A percentile compares a stretch with the other conserved stretches of the same genome.
phyloP scores from a whole-genome alignment of 2,888 invertebrate genomes.

The Pristionchus fissidentatus region DNA sequence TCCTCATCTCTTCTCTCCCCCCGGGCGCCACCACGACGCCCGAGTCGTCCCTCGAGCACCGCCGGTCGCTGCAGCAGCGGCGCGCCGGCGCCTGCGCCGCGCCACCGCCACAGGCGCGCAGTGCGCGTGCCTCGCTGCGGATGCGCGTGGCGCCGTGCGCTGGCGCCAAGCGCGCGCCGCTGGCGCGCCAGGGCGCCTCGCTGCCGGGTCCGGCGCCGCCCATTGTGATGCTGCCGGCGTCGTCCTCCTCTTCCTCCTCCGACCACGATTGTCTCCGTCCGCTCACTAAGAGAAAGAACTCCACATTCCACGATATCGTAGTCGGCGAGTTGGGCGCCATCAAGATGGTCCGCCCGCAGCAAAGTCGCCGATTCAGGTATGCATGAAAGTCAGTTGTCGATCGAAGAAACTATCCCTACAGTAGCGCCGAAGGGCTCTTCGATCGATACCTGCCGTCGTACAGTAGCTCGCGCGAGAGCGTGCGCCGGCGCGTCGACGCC shows the following conservation, averaged over 20 bases:
- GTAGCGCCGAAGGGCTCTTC: conserved; percentile 36
- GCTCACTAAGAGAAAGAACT: neutral
- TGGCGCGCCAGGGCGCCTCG: conserved; percentile 8
- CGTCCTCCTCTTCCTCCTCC: neutral
- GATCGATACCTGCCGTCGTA: conserved; percentile 43
- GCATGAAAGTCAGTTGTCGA: neutral
- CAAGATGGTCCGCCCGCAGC: neutral
- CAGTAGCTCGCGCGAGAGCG: conserved; percentile 17
- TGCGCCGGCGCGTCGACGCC: conserved; percentile 18
- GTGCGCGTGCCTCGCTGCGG: neutral
- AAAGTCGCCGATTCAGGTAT: conserved; percentile 18
- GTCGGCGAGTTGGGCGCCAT: neutral
- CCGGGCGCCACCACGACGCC: neutral
- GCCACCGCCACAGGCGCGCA: too few relatives aligned
- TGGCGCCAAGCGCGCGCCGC: neutral
- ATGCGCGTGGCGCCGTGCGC: neutral
- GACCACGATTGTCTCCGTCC: neutral
- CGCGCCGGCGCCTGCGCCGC: neutral
- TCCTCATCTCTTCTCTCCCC: conserved; percentile 5
- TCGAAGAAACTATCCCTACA: conserved; percentile 2
- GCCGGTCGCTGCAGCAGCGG: conserved; percentile 18
- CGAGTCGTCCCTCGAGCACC: neutral
- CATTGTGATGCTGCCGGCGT: neutral
- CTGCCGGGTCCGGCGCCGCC: conserved; percentile 14
- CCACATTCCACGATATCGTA: neutral